Evolutionary conservation across 2,113 vertebrate species (phyloP), one percentile per base, ranked within the genome.

Genomic region (Indri indri): DNA sequence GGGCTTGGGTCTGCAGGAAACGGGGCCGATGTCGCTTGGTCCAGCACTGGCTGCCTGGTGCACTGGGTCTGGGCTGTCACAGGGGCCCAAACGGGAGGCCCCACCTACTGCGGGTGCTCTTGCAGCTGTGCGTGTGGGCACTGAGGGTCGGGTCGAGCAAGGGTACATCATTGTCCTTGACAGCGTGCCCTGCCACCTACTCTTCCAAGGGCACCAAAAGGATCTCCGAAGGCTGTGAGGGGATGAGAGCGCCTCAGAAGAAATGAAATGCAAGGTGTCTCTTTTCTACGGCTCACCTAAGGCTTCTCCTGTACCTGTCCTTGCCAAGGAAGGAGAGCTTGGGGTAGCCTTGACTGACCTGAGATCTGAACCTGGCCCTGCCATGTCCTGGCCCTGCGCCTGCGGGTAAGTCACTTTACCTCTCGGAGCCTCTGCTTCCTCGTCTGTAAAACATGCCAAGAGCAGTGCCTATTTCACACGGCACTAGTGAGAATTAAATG

Each of bases 11-110:
- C 70, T 77, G 17, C 47, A 95, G 59, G 32, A 32, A 90, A 47
- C 16, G 23, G n/a, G 30, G 50, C 20, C 8, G 0, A 4, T 30
- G 70, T 3, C 7, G 1, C 14, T 45, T 6, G 22, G 4, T 45
- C 79, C 25, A 45, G 34, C 32, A 8, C 12, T 54, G 30, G 54
- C n/a, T 45, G 16, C 17, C 45, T 74, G 20, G 5, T 30, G 65
- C 7, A 32, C n/a, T 52, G 22, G 73, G 16, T 42, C 40, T 6
- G 8, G 13, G 13, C 16, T 73, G 18, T 54, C 47, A 30, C 82
- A 63, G 45, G 22, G n/a, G 30, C 52, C 23, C 52, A 59, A 65
- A 32, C 1, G 11, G 50, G 27, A 25, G 32, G 27, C n/a, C 40
- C 3, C 18, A 22, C 27, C 65, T 3, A 17, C 42, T 40, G 7